Conservation (phyloP, 2,797 vertebrate species). For the Momotus momota region DNA sequence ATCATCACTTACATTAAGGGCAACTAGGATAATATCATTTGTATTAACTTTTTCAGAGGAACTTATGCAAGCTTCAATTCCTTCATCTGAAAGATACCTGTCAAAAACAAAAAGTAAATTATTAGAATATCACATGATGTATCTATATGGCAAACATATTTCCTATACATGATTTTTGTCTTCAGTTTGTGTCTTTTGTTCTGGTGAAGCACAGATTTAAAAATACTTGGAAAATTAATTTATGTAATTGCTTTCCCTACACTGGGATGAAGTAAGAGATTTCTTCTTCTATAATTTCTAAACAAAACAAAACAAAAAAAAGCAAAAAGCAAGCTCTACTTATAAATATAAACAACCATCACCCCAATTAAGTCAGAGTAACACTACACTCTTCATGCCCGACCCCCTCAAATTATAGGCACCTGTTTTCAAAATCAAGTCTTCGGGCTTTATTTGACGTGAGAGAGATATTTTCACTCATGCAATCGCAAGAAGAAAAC, state of each 20-base stretch:
- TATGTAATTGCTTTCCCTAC: neutral
- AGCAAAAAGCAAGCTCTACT: neutral
- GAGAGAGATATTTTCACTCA: neutral
- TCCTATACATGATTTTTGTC: neutral
- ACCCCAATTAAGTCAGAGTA: neutral
- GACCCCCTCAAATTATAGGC: neutral
- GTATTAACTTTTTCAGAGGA: constrained; percentile 86
- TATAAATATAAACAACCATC: neutral
- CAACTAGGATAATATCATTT: constrained; percentile 89
- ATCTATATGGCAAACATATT: neutral
- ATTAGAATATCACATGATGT: neutral
- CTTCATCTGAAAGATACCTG: constrained; percentile 97
- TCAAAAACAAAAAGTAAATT: constrained; percentile 59
- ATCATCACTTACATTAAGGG: constrained; percentile 91
- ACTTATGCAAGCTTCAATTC: constrained; percentile 90
- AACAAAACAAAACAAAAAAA: neutral
- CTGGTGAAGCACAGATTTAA: neutral
- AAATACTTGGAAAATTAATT: neutral
- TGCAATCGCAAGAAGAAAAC: neutral
- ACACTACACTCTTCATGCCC: neutral
- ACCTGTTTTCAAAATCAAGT: neutral
- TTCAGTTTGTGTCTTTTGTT: neutral
- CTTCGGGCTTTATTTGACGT: neutral
- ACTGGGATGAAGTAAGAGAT: neutral
- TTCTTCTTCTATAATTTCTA: neutral